phyloP scores from a whole-genome alignment of 2,113 vertebrate species.

The Daboia siamensis region DNA sequence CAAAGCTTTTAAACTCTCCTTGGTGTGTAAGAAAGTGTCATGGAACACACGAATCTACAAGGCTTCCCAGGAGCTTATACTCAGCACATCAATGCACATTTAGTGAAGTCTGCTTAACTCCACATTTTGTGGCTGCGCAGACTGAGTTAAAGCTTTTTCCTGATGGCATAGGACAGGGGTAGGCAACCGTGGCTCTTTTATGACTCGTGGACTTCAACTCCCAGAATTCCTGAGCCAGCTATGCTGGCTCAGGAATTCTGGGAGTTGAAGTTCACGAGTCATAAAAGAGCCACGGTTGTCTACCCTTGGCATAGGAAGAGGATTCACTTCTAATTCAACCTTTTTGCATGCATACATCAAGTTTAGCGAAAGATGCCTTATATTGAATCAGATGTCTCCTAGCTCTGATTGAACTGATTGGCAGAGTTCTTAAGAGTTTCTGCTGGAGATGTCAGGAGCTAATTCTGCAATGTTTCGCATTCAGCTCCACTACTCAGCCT shows the following conservation, averaged over 20 bases:
- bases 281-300: too few species aligned
- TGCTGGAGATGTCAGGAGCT: too few species aligned
- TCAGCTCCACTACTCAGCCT: too few species aligned
- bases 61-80: not conserved
- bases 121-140: not conserved
- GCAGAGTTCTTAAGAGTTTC: too few species aligned
- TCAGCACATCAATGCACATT: not conserved
- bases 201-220: too few species aligned
- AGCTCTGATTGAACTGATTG: too few species aligned
- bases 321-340: not conserved
- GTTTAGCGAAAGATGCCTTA: not conserved
- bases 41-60: not conserved
- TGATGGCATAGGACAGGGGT: not conserved
- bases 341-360: not conserved
- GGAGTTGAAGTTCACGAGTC: too few species aligned
- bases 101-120: not conserved
- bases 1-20: not conserved
- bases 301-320: not conserved
- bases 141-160: not conserved
- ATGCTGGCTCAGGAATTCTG: too few species aligned
- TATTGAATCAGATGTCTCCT: not conserved
- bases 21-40: not conserved
- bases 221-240: too few species aligned
- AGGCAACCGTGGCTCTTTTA: too few species aligned
- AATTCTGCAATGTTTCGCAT: too few species aligned